Conservation (phyloP, 2,888 invertebrate genomes). For the Horisme vitalbata region DNA sequence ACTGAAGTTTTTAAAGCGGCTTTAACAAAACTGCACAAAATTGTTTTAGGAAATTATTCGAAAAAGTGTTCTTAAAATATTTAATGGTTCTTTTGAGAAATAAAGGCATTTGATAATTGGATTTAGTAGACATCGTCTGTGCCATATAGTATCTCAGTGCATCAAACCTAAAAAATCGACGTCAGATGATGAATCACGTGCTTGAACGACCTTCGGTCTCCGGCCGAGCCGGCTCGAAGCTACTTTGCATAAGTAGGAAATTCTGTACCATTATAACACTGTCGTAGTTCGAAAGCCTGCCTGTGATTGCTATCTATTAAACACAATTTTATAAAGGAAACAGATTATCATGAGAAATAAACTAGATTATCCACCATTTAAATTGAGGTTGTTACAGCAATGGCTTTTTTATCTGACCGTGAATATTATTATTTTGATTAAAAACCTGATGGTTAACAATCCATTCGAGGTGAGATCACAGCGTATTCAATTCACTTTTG, state of each 20-base stretch:
- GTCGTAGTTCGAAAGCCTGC: slow-evolving; percentile 18
- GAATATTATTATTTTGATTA: slow-evolving; percentile 34
- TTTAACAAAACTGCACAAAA: too few relatives aligned
- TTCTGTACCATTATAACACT: slow-evolving; percentile 12
- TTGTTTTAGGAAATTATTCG: too few relatives aligned
- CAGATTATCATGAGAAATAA: background rate
- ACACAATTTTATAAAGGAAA: background rate
- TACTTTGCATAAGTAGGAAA: slow-evolving; percentile 25
- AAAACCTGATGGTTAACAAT: slow-evolving; percentile 31
- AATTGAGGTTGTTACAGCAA: slow-evolving; percentile 37
- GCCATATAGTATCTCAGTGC: too few relatives aligned
- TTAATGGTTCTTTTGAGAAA: too few relatives aligned
- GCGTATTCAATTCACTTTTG: slow-evolving; percentile 8
- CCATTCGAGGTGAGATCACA: slow-evolving; percentile 25
- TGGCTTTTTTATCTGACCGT: slow-evolving; percentile 40
- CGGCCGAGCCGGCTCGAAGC: slow-evolving; percentile 9
- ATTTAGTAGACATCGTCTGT: too few relatives aligned
- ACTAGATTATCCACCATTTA: slow-evolving; percentile 20
- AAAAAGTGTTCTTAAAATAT: too few relatives aligned
- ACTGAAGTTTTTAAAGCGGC: too few relatives aligned
- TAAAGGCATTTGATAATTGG: slow-evolving; percentile 3
- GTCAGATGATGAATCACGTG: slow-evolving; percentile 43
- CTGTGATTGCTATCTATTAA: slow-evolving; percentile 1
- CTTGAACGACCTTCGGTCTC: slow-evolving; percentile 35
- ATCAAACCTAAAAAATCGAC: too few relatives aligned